These are phyloP conservation scores for Nixonia krombeini DNA, from an alignment of 1,140 invertebrate species.

Conservation along the genomic window DNA sequence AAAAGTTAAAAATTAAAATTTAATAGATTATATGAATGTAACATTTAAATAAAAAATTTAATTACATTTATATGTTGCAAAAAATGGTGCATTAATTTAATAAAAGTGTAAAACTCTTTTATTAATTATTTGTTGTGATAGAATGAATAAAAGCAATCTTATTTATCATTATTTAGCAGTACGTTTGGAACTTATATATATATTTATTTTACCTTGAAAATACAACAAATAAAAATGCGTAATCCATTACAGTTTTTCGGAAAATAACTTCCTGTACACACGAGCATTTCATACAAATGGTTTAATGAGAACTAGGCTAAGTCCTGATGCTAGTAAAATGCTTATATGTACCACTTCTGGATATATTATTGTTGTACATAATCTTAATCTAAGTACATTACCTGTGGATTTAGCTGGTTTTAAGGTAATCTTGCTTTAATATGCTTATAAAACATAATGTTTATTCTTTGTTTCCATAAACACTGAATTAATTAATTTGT, in stretches of 20 bases:
- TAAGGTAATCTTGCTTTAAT: too few relatives aligned
- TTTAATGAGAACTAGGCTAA: slow-evolving; percentile 90
- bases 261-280: slow-evolving; percentile 83
- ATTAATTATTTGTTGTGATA: too few relatives aligned
- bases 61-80: too few relatives aligned
- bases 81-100: too few relatives aligned
- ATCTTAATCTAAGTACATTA: slow-evolving; percentile 86
- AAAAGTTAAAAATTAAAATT: too few relatives aligned
- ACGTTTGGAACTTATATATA: slow-evolving; percentile 24
- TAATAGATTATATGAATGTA: too few relatives aligned
- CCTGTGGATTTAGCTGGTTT: slow-evolving; percentile 87
- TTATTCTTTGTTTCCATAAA: too few relatives aligned
- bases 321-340: slow-evolving; percentile 88
- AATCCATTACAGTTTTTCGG: slow-evolving; percentile 78
- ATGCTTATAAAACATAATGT: too few relatives aligned
- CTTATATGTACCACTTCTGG: slow-evolving; percentile 92
- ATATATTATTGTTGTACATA: slow-evolving; percentile 90
- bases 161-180: background rate
- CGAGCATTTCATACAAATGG: slow-evolving; percentile 87
- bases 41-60: too few relatives aligned
- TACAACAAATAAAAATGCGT: too few relatives aligned
- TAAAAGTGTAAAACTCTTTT: background rate
- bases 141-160: background rate
- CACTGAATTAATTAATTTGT: too few relatives aligned
- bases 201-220: too few relatives aligned